Evolutionary conservation across 2,113 vertebrate species (phyloP), one percentile per base, ranked within the genome.

Genomic region (Chunga burmeisteri): DNA sequence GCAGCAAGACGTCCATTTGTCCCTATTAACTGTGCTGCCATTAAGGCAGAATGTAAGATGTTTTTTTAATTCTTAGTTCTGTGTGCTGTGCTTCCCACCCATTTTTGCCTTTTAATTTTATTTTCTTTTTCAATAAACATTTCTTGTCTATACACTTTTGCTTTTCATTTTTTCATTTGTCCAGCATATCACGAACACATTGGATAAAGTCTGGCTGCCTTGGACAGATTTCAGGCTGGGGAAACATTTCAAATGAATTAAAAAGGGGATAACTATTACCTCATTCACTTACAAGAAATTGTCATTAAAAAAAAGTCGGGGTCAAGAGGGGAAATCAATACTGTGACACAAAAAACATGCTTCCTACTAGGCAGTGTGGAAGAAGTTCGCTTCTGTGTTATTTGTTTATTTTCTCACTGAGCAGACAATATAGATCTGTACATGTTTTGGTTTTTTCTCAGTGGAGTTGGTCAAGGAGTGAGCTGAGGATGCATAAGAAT

Each of bases 41-140:
- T 99, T 99, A 99, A 99, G 99, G 99, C 99, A 99, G 99, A 99
- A 99, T 99, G 99, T 99, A 99, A 99, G 99, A 99, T 98, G 99
- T 98, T 99, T 99, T 97, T 99, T 99, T 98, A 99, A 99, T 99
- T 99, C 99, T 98, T 99, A 99, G 99, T 98, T 99, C 98, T 98
- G 97, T 97, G 96, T 98, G 97, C 97, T 98, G 98, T 98, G 97
- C 97, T 98, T 97, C 97, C 96, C 97, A 97, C 97, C 97, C 97
- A 86, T 98, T 98, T 97, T 97, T 98, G 95, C 97, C 96, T 96
- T 97, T 97, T 92, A 97, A 91, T 97, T 96, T 97, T 97, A 94
- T 97, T 96, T 97, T 97, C 96, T 98, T 98, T 98, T 98, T 98
- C 98, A 98, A 98, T 98, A 98, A 98, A 98, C 98, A 96, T 98